phyloP scores from a whole-genome alignment of 1,140 invertebrate genomes.

The Mamestra configurata region DNA sequence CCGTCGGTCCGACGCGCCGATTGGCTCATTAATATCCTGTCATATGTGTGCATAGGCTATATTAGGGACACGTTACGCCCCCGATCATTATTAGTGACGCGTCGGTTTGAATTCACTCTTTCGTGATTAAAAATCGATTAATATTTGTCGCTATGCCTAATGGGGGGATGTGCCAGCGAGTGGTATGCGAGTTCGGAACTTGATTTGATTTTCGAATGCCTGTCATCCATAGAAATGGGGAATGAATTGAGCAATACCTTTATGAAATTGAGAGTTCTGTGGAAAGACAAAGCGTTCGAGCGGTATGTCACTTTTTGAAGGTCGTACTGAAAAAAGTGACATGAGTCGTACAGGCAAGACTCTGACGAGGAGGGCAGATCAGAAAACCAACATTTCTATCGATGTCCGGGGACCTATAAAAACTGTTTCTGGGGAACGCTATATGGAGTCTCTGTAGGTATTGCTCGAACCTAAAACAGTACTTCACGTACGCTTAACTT shows the following conservation, averaged over 20 bases:
- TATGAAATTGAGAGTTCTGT: too few species aligned
- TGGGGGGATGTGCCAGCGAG: not conserved
- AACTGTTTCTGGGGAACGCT: too few species aligned
- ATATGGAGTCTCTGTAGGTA: too few species aligned
- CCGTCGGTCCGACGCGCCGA: constrained; percentile 63
- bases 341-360: too few species aligned
- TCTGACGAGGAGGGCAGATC: too few species aligned
- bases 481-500: not conserved
- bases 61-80: constrained; percentile 51
- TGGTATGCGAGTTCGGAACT: not conserved
- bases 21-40: constrained; percentile 80
- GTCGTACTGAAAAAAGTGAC: too few species aligned
- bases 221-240: not conserved
- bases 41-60: constrained; percentile 63
- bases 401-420: too few species aligned
- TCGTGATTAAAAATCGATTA: constrained; percentile 49
- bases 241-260: too few species aligned
- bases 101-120: constrained; percentile 27
- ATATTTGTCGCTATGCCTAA: constrained; percentile 23
- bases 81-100: constrained; percentile 56
- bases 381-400: too few species aligned
- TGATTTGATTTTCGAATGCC: not conserved
- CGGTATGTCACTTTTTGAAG: too few species aligned
- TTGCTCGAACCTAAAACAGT: too few species aligned
- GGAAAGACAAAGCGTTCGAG: too few species aligned